phyloP scores from a whole-genome alignment of 2,888 invertebrate species.

The Callinectes sapidus region DNA sequence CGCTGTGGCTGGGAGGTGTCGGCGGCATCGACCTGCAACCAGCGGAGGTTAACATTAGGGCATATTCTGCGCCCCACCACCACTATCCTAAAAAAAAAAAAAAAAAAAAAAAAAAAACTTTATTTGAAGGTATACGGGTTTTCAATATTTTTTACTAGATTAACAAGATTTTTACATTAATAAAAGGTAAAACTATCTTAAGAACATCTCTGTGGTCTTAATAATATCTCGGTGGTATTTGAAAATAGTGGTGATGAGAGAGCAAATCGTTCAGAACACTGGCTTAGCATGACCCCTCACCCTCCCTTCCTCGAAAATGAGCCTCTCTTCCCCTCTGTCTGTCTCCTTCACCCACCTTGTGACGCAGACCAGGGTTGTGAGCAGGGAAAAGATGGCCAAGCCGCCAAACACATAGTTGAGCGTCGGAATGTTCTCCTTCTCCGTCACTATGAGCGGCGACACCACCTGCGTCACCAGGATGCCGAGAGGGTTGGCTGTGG shows the following conservation, averaged over 20 bases:
- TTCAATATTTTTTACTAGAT: neutral
- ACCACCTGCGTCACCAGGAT: slow-evolving; percentile 66
- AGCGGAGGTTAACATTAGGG: neutral
- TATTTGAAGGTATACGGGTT: neutral
- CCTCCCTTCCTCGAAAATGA: neutral
- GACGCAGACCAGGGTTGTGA: slow-evolving; percentile 58
- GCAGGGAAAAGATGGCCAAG: slow-evolving; percentile 54
- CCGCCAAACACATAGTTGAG: slow-evolving; percentile 68
- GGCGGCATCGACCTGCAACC: slow-evolving; percentile 63
- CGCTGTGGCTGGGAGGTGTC: slow-evolving; percentile 69
- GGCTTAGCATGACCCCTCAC: neutral
- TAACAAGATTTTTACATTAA: neutral
- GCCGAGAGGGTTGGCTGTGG: slow-evolving; percentile 71
- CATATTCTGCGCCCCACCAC: neutral
- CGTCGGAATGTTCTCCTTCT: slow-evolving; percentile 45
- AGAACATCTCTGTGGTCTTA: too few relatives aligned
- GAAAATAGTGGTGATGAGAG: too few relatives aligned
- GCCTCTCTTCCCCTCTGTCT: neutral
- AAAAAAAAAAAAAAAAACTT: too few relatives aligned
- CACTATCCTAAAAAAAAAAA: too few relatives aligned
- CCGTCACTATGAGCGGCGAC: slow-evolving; percentile 60
- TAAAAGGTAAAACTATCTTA: too few relatives aligned
- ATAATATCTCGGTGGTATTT: too few relatives aligned
- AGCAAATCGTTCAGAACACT: too few relatives aligned
- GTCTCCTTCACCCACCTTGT: slow-evolving; percentile 58